Percentiles rank a stretch among this genome's conserved stretches.
Conservation (phyloP, 1,140 invertebrate genomes). For the Solenopsis fugax region DNA sequence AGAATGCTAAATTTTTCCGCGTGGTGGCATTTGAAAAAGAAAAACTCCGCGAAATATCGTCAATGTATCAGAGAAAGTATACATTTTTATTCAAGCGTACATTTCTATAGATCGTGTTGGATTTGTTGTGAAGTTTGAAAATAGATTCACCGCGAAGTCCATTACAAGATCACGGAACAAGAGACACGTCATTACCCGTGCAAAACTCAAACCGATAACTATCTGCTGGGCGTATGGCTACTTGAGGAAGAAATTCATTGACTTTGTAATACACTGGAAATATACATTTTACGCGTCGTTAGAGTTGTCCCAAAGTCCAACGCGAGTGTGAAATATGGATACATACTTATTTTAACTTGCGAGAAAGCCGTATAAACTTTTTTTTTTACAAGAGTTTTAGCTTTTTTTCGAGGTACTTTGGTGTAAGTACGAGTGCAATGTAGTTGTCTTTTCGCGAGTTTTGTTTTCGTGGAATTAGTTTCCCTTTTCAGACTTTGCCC, state of each 20-base stretch:
- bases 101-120: constrained; percentile 40
- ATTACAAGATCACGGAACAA: constrained; percentile 52
- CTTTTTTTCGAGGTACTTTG: not conserved
- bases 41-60: constrained; percentile 19
- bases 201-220: constrained; percentile 49
- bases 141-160: constrained; percentile 41
- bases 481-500: not conserved
- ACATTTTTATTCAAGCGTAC: constrained; percentile 41
- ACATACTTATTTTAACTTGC: constrained; percentile 34
- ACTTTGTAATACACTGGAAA: constrained; percentile 44
- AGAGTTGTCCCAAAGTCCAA: constrained; percentile 31
- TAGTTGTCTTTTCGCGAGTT: constrained; percentile 21
- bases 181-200: constrained; percentile 23
- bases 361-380: constrained; percentile 26
- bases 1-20: constrained; percentile 7
- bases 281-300: constrained; percentile 36
- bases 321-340: constrained; percentile 39
- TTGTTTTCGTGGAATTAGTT: constrained; percentile 50
- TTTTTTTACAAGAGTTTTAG: constrained; percentile 32
- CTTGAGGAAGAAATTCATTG: constrained; percentile 38
- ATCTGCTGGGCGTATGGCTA: not conserved
- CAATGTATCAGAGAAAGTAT: constrained; percentile 37
- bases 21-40: constrained; percentile 7
- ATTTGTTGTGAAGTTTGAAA: constrained; percentile 49
- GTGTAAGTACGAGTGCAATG: constrained; percentile 15